Conservation (phyloP, 2,113 vertebrate genomes). For the Plecturocebus donacophilus region DNA sequence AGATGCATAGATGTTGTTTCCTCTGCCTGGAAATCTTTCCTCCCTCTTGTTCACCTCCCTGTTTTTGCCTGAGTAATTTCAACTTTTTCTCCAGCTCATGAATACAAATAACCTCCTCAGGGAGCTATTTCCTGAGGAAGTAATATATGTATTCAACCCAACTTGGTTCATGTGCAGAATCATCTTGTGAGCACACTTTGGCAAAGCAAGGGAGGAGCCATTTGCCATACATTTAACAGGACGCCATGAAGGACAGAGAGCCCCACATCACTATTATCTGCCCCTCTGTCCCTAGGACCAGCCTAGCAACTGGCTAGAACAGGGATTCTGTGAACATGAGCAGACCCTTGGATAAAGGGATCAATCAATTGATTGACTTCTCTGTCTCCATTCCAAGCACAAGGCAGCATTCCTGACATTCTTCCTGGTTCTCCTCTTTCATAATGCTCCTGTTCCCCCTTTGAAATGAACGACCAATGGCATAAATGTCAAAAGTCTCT, state of each 20-base stretch:
- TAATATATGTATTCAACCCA: not conserved
- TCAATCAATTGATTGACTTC: rapidly evolving
- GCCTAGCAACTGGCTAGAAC: rapidly evolving
- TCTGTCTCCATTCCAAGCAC: not conserved
- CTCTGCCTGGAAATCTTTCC: not conserved
- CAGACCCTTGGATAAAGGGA: not conserved
- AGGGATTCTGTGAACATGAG: not conserved
- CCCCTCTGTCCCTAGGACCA: not conserved
- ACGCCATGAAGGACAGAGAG: not conserved
- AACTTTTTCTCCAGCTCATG: not conserved
- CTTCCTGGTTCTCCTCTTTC: not conserved
- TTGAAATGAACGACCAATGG: not conserved
- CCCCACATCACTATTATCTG: rapidly evolving
- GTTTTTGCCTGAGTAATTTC: not conserved
- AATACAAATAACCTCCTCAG: not conserved
- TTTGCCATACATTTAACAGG: rapidly evolving
- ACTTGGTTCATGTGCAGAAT: not conserved
- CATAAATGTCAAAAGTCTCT: not conserved
- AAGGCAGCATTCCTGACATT: too few relatives aligned
- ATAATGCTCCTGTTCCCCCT: not conserved
- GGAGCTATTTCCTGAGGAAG: not conserved
- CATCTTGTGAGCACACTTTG: not conserved
- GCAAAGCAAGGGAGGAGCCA: not conserved
- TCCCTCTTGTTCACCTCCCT: not conserved
- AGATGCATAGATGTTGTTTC: not conserved